Evolutionary conservation across 2,888 invertebrate genomes (phyloP), one percentile per base, ranked within the genome.

Genomic region (Callinectes sapidus): DNA sequence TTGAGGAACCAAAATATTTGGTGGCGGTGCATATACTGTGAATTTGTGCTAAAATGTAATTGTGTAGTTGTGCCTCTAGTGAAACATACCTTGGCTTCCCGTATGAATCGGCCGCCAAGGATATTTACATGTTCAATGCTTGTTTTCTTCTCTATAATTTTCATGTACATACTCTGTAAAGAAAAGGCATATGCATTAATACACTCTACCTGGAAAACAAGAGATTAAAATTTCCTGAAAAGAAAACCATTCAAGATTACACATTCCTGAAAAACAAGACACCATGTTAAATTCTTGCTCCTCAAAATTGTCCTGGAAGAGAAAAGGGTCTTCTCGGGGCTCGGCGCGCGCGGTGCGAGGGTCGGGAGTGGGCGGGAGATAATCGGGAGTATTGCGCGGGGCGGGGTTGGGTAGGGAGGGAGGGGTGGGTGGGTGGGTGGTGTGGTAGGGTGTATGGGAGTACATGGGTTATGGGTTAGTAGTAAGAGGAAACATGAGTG

Each of bases 81-180:
- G 86, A 93, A 91, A 92, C 96, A 97, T 97, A 99, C 99, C 98
- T 99, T 99, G 95, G 99, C 99, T 97, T 99, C 99, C 95, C 99
- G 97, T 95, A 99, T 98, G 96, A 98, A 98, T 96, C 98, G 97
- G 95, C 99, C 99, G 95, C 99, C 99, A 95, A 98, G 98, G 95
- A 98, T 97, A 96, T 99, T 99, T 95, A 99, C 98, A 95, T 98
- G 97, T 96, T 99, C 99, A 95, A 99, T 98, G 96, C 93, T 93
- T 92, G 94, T 92, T 92, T 94, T 94, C 94, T 98, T 97, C 96
- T 99, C 99, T 95, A 98, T 97, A 95, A 98, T 98, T 96, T 97
- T 97, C 95, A 98, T 98, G 96, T 99, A 97, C 96, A 99, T 97
- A 96, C 97, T 98, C 99, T 99, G 97, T 95, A 96, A 95, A 92